A percentile compares a stretch with the other conserved stretches of the same genome.
These are phyloP conservation scores for Uria aalge DNA, from an alignment of 2,113 vertebrate species.

Conservation along the genomic window DNA sequence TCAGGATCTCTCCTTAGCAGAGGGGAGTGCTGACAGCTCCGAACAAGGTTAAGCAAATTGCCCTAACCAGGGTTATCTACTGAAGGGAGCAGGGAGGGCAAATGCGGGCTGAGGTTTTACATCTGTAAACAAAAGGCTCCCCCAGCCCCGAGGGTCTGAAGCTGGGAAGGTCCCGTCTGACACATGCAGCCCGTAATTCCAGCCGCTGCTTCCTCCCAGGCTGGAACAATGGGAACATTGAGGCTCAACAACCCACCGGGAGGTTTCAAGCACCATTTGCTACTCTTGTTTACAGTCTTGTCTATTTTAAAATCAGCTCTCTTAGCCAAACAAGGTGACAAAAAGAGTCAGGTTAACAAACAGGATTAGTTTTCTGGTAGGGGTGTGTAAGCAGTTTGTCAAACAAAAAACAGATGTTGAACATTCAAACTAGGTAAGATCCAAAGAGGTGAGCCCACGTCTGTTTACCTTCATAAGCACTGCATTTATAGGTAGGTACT, in stretches of 20 bases:
- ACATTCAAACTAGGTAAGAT: neutral
- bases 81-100: neutral
- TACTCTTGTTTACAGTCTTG: neutral
- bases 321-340: neutral
- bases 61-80: neutral
- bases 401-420: neutral
- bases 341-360: neutral
- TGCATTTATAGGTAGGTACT: neutral
- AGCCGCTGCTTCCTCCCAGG: neutral
- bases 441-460: neutral
- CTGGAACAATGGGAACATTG: neutral
- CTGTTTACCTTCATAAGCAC: neutral
- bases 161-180: neutral
- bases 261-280: neutral
- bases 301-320: neutral
- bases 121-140: neutral
- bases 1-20: neutral
- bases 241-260: neutral
- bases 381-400: neutral
- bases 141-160: neutral
- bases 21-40: neutral
- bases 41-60: neutral
- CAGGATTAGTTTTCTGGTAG: neutral
- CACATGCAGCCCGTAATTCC: neutral
- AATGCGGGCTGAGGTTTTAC: neutral